These are phyloP conservation scores for Picus viridis DNA, from an alignment of 2,797 vertebrate species.

Conservation along the genomic window DNA sequence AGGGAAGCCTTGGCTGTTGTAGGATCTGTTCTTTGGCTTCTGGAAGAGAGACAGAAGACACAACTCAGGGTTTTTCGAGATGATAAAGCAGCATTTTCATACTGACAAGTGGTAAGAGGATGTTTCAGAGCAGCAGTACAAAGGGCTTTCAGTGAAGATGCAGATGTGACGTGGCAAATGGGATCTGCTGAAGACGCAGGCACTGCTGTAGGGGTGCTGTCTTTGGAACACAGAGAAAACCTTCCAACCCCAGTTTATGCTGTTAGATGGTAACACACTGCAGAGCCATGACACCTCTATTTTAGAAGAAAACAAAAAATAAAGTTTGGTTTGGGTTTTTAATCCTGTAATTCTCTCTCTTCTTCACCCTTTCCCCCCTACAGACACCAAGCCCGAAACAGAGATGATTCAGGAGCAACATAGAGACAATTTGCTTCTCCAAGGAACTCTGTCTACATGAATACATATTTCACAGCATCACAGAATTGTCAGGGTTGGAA, in stretches of 20 bases:
- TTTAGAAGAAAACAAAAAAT: not conserved
- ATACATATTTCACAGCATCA: not conserved
- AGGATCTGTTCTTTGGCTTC: not conserved
- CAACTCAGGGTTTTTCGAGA: not conserved
- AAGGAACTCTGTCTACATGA: not conserved
- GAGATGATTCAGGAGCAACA: not conserved
- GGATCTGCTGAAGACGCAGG: not conserved
- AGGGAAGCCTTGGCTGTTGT: not conserved
- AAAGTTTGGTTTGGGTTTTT: not conserved
- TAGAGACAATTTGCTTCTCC: not conserved
- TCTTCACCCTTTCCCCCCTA: rapidly evolving
- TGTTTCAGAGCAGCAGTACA: not conserved
- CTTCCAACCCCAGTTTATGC: not conserved
- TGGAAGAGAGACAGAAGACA: not conserved
- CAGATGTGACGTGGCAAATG: not conserved
- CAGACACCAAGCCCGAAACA: not conserved
- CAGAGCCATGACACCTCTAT: not conserved
- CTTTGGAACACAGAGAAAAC: not conserved
- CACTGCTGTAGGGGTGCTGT: not conserved
- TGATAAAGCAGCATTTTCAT: not conserved
- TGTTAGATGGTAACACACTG: not conserved
- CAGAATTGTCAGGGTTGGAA: too few species aligned
- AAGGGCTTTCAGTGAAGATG: not conserved
- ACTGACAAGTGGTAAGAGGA: not conserved
- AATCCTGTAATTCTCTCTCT: not conserved